Base-by-base conservation (phyloP, 2,797 vertebrate genomes). In the Artibeus lituratus region DNA sequence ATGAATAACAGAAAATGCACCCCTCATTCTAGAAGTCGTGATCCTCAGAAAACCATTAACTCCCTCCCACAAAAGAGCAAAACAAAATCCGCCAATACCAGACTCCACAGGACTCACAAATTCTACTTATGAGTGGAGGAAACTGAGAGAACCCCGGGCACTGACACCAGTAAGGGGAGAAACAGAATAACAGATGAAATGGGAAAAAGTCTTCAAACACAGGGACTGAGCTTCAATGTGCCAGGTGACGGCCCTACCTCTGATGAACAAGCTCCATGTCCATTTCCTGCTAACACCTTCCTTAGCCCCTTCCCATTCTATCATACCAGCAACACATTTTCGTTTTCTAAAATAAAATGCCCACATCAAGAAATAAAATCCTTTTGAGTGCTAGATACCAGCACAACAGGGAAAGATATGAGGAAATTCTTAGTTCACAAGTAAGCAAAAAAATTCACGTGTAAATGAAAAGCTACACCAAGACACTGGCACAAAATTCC, bases 131-230 rank as follows among this genome's bases (percentile, higher is more conserved):
- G n/a, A 18, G 12, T 0, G 7, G 53, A 9, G 16, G 21, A 47
- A 44, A 22, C 4, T 1, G 8, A 42, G 26, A 12, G 35, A 76
- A 32, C 0, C 14, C 29, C 57, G 1, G 18, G 9, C 10, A 26
- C 0, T 2, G 15, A 85, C 3, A 21, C 4, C 65, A 8, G 51
- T 15, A 32, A 65, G 19, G 42, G 35, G 19, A 78, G 12, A 26
- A 53, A 51, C 0, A 2, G 39, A 5, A 3, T 1, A 3, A 22
- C 0, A 0, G 44, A 47, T 0, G 4, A 51, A 19, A 7, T 2
- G 6, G 39, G 29, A 42, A 49, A 49, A 29, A 22, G 1, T 26
- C 19, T 9, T 10, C 5, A 10, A 21, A 8, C 21, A 3, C 26
- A 5, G 3, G 0, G 59, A 67, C 18, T 1, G 37, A 16, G 3